Evolutionary conservation across 1,140 invertebrate species (phyloP), one percentile per base, ranked within the genome.

Genomic region (Lepidurus couesii): DNA sequence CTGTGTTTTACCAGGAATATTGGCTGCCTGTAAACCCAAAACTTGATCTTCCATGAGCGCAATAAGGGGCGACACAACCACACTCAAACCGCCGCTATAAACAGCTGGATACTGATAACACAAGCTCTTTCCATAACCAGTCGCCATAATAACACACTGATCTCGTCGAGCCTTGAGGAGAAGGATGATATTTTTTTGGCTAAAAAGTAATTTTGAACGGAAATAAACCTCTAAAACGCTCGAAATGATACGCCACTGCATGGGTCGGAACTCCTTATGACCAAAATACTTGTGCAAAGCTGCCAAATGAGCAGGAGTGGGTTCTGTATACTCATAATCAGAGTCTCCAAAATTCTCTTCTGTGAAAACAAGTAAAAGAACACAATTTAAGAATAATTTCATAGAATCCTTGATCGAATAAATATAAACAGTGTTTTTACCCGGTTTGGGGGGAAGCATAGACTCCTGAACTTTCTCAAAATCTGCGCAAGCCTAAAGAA

Each of bases 101-200:
- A 96, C 88, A 0, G 95, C 93, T 73, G 95, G 95, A 82, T 94
- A 88, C 86, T 98, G 97, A 86, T 96, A 98, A 84, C 95, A 98
- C 53, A 98, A 86, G 79, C 94, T 96, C 86, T 98, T 98, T n/a
- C 96, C 97, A 81, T 93, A 95, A 16, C 96, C 96, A 80, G 94
- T 96, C 6, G 95, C 93, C 95, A 96, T 96, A 82, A 94, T 92
- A 34, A 95, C 91, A 84, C 91, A 93, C 77, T 85, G 83, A 80
- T 87, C 85, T 80, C 83, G 82, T 77, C 65, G 77, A 74, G 78
- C 81, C 79, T 81, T 73, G 0, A 7, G n/a, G 8, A 74, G 45
- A 26, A 45, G 65, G 44, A 44, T 0, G 42, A 44, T 8, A 92
- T 89, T 89, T 92, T 91, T 82, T 89, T 87, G 0, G 0, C 3